Base-by-base conservation (phyloP, 2,797 vertebrate genomes). In the Esox masquinongy region DNA sequence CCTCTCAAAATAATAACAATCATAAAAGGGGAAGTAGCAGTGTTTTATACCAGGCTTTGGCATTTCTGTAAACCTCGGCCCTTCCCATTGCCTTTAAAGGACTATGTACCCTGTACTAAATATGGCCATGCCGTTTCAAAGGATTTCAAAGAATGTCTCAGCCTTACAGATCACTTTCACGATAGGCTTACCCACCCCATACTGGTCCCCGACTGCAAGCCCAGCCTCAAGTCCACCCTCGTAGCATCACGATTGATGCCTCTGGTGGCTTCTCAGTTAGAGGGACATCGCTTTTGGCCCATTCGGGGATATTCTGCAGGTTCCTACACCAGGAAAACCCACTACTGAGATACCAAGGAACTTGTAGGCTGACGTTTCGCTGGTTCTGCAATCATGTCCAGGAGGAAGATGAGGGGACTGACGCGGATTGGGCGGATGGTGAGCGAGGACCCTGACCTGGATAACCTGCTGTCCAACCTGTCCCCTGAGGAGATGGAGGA, bases 41-140 rank as follows among this genome's bases (percentile, higher is more conserved):
- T 90, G 77, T 84, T 79, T 87, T 74, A 50, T 70, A 75, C 74
- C 86, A 83, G 81, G 77, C 85, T 91, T 82, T 83, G 85, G 80
- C 82, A 80, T 83, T 87, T 88, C 81, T 91, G 81, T 90, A 92
- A 92, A 92, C 88, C 87, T 83, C 82, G 87, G 89, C 91, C 93
- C 91, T 91, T 93, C 95, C 96, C 92, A 94, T 95, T 96, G 94
- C 96, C 96, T 97, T 98, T 96, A 98, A 98, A 99, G 98, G 97
- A 96, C 94, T 91, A 94, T 96, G 93, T 92, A 95, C 90, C 94
- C 93, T 91, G 84, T 84, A 94, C 98, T 98, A 98, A 98, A 99
- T 98, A 97, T 98, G 97, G 98, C 95, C 96, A 97, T 97, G 94
- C 87, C 94, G 93, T 95, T 93, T 95, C 94, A 92, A 90, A 94